Conservation (phyloP, 2,888 invertebrate species). For the Rhopalosiphum nymphaeae region DNA sequence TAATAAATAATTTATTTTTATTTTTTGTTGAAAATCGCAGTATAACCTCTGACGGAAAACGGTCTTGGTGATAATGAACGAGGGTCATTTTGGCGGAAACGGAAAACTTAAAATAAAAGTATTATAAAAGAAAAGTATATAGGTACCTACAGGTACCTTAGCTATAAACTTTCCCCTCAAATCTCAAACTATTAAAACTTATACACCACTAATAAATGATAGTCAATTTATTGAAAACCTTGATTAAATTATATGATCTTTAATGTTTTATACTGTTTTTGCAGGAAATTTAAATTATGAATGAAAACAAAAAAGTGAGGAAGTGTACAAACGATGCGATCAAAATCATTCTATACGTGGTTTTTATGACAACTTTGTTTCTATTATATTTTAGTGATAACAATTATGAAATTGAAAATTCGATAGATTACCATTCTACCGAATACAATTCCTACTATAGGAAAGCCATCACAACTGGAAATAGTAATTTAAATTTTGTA, state of each 20-base stretch:
- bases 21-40: too few species aligned
- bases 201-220: background rate
- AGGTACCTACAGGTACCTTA: too few species aligned
- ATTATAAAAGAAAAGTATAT: too few species aligned
- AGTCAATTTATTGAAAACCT: background rate
- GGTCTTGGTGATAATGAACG: too few species aligned
- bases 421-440: background rate
- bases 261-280: conserved; percentile 6
- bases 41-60: too few species aligned
- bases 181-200: too few species aligned
- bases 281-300: conserved; percentile 24
- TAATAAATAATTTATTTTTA: too few species aligned
- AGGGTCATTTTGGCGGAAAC: too few species aligned
- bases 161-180: too few species aligned
- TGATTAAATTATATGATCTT: background rate
- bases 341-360: conserved; percentile 30
- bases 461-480: background rate
- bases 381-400: conserved; percentile 14
- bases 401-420: conserved; percentile 64
- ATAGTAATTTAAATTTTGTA: conserved; percentile 10
- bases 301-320: background rate
- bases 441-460: background rate
- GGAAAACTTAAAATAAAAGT: too few species aligned
- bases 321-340: conserved; percentile 15
- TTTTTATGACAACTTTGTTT: conserved; percentile 46